Percentiles rank a stretch among this genome's conserved stretches.
phyloP scores from a whole-genome alignment of 2,113 vertebrate genomes.

The Amazona guildingii region DNA sequence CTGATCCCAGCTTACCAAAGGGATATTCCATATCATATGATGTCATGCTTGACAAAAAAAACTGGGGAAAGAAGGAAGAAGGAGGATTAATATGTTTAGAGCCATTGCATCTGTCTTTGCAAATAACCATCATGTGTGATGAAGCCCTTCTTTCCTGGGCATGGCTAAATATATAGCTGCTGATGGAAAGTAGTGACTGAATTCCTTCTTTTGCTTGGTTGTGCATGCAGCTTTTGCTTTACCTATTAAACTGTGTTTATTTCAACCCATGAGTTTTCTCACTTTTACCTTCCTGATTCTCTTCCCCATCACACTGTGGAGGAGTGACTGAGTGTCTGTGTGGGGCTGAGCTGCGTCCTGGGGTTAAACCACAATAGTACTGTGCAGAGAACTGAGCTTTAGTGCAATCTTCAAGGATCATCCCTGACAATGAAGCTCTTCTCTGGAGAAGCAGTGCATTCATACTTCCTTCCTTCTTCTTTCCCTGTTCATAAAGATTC shows the following conservation, averaged over 20 bases:
- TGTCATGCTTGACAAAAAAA: not conserved
- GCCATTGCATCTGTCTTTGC: not conserved
- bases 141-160: not conserved
- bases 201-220: not conserved
- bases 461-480: not conserved
- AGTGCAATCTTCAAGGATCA: not conserved
- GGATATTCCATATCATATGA: not conserved
- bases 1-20: not conserved
- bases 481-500: not conserved
- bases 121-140: accelerated
- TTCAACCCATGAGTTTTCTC: not conserved
- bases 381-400: not conserved
- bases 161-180: not conserved
- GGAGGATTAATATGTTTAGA: not conserved
- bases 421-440: not conserved
- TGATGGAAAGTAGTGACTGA: not conserved
- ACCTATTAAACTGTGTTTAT: not conserved
- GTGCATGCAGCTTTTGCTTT: not conserved
- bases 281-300: not conserved
- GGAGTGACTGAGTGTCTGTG: not conserved
- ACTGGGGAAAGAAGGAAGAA: not conserved
- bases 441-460: not conserved
- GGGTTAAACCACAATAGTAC: not conserved
- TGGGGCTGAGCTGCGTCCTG: not conserved
- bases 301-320: too few relatives aligned